Percentiles rank a stretch among this genome's conserved stretches.
Conservation (phyloP, 2,888 invertebrate genomes). For the Adineta ricciae region DNA sequence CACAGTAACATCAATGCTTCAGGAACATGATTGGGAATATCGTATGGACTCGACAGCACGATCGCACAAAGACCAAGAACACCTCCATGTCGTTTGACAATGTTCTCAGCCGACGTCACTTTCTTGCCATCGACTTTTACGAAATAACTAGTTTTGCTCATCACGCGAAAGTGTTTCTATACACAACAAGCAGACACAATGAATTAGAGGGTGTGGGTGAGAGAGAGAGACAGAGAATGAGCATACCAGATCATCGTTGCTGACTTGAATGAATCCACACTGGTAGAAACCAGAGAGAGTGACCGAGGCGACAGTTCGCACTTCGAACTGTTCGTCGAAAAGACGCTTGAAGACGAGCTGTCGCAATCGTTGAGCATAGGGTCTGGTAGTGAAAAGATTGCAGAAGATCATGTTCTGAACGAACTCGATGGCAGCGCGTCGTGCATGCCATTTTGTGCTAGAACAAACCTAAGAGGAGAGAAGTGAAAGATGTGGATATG, state of each 20-base stretch:
- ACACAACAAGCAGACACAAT: no score
- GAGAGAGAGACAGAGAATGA: no score
- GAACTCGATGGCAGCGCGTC: neutral
- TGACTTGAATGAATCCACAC: neutral
- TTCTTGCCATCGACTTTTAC: no score
- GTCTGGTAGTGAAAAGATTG: neutral
- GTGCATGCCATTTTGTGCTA: neutral
- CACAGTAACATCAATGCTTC: slow-evolving; percentile 68
- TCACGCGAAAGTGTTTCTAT: no score
- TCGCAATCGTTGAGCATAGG: neutral
- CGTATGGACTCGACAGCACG: slow-evolving; percentile 75
- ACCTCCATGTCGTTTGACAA: no score
- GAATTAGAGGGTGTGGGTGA: no score
- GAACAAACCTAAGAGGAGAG: neutral
- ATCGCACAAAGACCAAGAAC: slow-evolving; percentile 78
- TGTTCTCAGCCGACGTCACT: no score
- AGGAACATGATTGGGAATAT: slow-evolving; percentile 67
- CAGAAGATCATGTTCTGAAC: neutral
- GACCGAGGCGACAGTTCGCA: neutral
- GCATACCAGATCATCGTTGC: no score
- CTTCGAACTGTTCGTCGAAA: neutral
- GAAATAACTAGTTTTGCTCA: no score
- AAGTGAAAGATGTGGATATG: neutral
- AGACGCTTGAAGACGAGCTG: neutral
- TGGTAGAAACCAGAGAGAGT: neutral